Percentiles rank a stretch among this genome's conserved stretches.
Evolutionary conservation across 2,797 vertebrate species (phyloP).

Genomic region (Mormyrus hasselquistii): DNA sequence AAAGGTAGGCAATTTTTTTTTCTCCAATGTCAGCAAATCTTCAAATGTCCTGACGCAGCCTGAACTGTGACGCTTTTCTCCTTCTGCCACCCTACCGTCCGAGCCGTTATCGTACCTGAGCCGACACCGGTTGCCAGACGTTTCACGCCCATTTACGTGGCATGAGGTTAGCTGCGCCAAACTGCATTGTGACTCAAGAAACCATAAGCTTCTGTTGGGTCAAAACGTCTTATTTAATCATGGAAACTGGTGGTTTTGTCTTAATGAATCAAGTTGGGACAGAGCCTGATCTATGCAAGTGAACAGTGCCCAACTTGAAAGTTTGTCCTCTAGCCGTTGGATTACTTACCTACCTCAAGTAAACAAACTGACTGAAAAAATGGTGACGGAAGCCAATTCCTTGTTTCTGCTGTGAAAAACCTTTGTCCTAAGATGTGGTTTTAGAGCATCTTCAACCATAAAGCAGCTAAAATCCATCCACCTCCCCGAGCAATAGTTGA

Average conservation of each 20-base stretch:
- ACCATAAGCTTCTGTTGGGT: neutral
- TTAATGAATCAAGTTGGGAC: neutral
- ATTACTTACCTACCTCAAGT: neutral
- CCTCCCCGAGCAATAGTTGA: neutral
- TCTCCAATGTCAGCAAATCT: neutral
- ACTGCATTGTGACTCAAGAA: neutral
- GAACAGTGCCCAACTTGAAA: neutral
- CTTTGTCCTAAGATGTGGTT: neutral
- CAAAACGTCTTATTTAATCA: no score
- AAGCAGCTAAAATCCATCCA: neutral
- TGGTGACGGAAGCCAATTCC: neutral
- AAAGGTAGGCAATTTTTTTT: constrained; percentile 63
- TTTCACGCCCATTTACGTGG: neutral
- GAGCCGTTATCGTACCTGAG: neutral
- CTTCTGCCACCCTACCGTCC: neutral
- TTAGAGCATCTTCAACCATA: neutral
- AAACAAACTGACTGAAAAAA: constrained; percentile 3
- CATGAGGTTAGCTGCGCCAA: neutral
- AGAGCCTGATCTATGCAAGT: neutral
- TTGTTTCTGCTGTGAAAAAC: neutral
- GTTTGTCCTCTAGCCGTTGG: neutral
- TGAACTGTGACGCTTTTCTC: constrained; percentile 6
- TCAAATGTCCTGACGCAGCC: neutral
- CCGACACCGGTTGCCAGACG: neutral
- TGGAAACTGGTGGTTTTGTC: neutral